Conservation (phyloP, 2,888 invertebrate genomes). For the Chrysodeixis includens region DNA sequence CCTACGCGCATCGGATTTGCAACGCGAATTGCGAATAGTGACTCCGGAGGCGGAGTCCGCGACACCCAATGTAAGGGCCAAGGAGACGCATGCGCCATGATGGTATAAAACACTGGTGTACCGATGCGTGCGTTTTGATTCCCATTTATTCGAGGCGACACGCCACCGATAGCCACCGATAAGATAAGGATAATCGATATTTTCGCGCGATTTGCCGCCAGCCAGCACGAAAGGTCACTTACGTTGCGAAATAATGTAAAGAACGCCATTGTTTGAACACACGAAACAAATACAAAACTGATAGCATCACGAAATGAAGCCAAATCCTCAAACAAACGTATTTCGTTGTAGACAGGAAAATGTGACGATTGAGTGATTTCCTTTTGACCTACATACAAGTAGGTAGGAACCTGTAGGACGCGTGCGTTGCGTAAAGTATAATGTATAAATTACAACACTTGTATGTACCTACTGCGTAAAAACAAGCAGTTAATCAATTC, state of each 20-base stretch:
- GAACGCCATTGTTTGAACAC: slow-evolving; percentile 62
- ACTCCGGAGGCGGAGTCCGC: slow-evolving; percentile 79
- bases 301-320: slow-evolving; percentile 35
- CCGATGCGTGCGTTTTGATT: slow-evolving; percentile 76
- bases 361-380: slow-evolving; percentile 46
- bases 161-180: slow-evolving; percentile 80
- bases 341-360: slow-evolving; percentile 51
- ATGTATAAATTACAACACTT: slow-evolving; percentile 6
- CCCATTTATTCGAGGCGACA: slow-evolving; percentile 80
- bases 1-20: slow-evolving; percentile 58
- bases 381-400: slow-evolving; percentile 48
- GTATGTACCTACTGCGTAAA: not conserved
- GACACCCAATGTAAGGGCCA: slow-evolving; percentile 77
- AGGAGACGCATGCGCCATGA: slow-evolving; percentile 78
- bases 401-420: slow-evolving; percentile 13
- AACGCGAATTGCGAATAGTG: slow-evolving; percentile 72
- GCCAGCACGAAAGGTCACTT: slow-evolving; percentile 85
- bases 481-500: not conserved
- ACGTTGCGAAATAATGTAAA: slow-evolving; percentile 80
- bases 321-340: slow-evolving; percentile 30
- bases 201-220: slow-evolving; percentile 85
- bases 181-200: slow-evolving; percentile 81
- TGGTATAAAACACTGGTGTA: slow-evolving; percentile 29
- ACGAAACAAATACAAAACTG: slow-evolving; percentile 65
- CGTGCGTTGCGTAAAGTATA: slow-evolving; percentile 13